Evolutionary conservation across 1,140 invertebrate genomes (phyloP), one percentile per base, ranked within the genome.

Genomic region (Drosophila ficusphila): DNA sequence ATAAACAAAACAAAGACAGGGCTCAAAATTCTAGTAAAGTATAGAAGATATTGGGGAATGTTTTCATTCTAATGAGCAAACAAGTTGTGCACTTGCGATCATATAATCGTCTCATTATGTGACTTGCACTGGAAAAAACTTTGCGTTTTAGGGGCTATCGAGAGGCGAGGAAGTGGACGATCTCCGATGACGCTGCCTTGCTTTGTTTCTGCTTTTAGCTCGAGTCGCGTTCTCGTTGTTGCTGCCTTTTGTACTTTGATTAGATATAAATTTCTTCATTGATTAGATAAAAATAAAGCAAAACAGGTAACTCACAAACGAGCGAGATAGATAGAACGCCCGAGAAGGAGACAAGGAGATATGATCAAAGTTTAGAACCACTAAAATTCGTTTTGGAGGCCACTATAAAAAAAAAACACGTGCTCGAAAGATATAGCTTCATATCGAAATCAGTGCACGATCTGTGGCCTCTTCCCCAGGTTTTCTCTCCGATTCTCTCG

Each of bases 251-350:
- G 69, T 75, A 70, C 70, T 62, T 74, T 88, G 82, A 86, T 86
- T 88, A 88, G 82, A 86, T 86, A 86, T 82, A 86, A 77, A 86
- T 88, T 88, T 78, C 69, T 88, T 77, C 74, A 82, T 88, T 86
- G 82, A 86, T 86, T 86, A 86, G 82, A 86, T 86, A 86, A 86
- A 86, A 74, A 42, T 41, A 72, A 70, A 71, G 64, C 64, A 71
- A 71, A 71, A 49, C 68, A 71, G 53, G 36, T 52, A 67, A 67
- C 60, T 67, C 27, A 16, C 25, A 7, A 4, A 14, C 19, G 18
- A 19, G 29, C 11, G 60, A 33, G 23, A 31, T 19, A 69, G 25
- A 36, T 11, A 16, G 39, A 38, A 11, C 8, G n/a, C 2, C 25
- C 5, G 23, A 7, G 8, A 11, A 18, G 16, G 6, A 14, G 31